Percentiles rank a stretch among this genome's conserved stretches.
Conservation (phyloP, 1,140 invertebrate species). For the Drosophila oshimai region DNA sequence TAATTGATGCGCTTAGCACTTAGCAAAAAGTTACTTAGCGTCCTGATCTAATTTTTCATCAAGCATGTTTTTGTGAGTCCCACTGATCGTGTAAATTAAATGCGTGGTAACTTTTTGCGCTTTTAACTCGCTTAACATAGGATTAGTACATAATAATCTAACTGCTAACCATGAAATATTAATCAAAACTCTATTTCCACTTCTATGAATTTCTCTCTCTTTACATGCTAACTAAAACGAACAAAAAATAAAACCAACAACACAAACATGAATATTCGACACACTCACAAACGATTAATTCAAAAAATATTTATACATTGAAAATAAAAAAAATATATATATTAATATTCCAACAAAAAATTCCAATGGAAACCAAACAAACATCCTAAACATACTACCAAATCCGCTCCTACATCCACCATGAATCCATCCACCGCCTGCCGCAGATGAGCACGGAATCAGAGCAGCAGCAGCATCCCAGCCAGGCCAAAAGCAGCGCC, state of each 20-base stretch:
- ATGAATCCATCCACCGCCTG: constrained; percentile 34
- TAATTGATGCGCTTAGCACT: constrained; percentile 9
- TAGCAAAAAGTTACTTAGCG: constrained; percentile 67
- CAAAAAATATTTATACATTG: constrained; percentile 8
- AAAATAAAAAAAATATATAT: not conserved
- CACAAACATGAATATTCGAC: constrained; percentile 12
- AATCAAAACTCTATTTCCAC: constrained; percentile 75
- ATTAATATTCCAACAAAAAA: constrained; percentile 22
- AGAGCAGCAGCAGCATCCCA: constrained; percentile 21
- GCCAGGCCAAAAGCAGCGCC: constrained; percentile 15
- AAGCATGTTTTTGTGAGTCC: constrained; percentile 18
- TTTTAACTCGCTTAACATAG: constrained; percentile 64
- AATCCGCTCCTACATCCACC: constrained; percentile 27
- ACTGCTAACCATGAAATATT: constrained; percentile 71
- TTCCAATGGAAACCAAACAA: constrained; percentile 5
- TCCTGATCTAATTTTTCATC: not conserved
- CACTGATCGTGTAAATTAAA: constrained; percentile 20
- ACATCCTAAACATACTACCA: constrained; percentile 27
- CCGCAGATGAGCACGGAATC: constrained; percentile 30
- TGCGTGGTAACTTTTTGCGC: constrained; percentile 65
- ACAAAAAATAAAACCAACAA: constrained; percentile 28
- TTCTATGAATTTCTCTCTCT: constrained; percentile 71
- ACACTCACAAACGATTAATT: constrained; percentile 49
- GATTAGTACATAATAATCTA: constrained; percentile 46
- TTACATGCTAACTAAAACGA: constrained; percentile 69